Evolutionary conservation across 2,888 invertebrate species (phyloP).

Genomic region (Sinotaia quadrata): DNA sequence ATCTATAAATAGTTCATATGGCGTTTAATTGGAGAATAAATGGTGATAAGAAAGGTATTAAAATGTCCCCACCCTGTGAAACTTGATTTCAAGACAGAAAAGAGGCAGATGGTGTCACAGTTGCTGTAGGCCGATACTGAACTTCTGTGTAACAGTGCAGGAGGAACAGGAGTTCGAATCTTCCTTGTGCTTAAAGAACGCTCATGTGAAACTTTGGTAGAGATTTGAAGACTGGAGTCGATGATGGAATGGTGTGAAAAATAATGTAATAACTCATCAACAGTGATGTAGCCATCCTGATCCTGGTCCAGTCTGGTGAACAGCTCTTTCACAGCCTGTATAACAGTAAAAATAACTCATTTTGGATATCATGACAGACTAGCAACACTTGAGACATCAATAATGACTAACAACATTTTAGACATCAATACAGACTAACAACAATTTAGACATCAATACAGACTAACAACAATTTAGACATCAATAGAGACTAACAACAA

Average conservation of each 20-base stretch:
- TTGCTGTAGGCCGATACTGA: constrained; percentile 34
- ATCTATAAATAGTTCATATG: too few relatives aligned
- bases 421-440: too few relatives aligned
- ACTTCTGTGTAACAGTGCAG: constrained; percentile 50
- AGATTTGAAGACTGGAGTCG: constrained; percentile 18
- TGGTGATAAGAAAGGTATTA: too few relatives aligned
- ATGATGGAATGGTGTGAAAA: constrained; percentile 75
- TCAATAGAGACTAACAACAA: too few relatives aligned
- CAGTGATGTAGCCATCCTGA: constrained; percentile 78
- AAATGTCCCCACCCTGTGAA: constrained; percentile 66
- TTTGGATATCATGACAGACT: too few relatives aligned
- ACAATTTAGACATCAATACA: too few relatives aligned
- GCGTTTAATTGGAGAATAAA: too few relatives aligned
- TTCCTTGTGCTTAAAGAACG: constrained; percentile 40
- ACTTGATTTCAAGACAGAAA: constrained; percentile 67
- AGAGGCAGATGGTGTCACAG: constrained; percentile 62
- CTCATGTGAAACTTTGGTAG: constrained; percentile 24
- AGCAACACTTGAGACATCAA: too few relatives aligned
- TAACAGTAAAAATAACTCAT: neutral
- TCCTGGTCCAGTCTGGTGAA: constrained; percentile 80
- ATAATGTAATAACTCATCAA: constrained; percentile 78
- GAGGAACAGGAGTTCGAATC: constrained; percentile 39
- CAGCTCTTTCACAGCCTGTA: constrained; percentile 76
- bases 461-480: too few relatives aligned
- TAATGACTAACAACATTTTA: too few relatives aligned